Evolutionary conservation across 2,888 invertebrate genomes (phyloP), one percentile per base, ranked within the genome.

Genomic region (Catocala sponsa): DNA sequence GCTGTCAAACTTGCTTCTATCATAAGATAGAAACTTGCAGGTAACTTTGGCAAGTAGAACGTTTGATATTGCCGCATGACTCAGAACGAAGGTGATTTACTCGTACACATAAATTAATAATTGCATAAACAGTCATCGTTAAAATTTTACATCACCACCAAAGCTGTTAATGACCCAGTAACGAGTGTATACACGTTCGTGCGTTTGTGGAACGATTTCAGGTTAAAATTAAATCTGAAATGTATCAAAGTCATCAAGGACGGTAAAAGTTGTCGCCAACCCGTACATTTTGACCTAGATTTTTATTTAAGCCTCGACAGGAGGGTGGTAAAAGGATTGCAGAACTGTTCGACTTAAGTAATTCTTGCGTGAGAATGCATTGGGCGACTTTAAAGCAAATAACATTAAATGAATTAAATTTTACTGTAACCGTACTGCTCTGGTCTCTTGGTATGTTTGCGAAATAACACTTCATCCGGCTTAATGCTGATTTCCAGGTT

Each of bases 201-300:
- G 35, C 4, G 35, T 38, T 60, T 65, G 35, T 61, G 38, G 35
- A 48, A 1, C 57, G 54, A 60, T 49, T 60, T 78, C 54, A 50
- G 53, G 59, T 62, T 68, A 67, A 60, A 67, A 61, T 65, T 62
- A 63, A 72, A 47, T 57, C 44, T 46, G 61, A 68, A 71, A 62
- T 63, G 70, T 79, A 72, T 72, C 74, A 78, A 86, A 84, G 81
- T 74, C 78, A 53, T 54, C 67, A 82, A 84, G 83, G 84, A 79
- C 82, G 66, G 87, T 87, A 84, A 88, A 88, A 88, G 88, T 87
- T 76, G 85, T 67, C 42, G 47, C 38, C 62, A 63, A 73, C 72
- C 64, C 57, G 78, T 69, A 68, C 69, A 63, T 73, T 78, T 78
- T 82, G 83, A 85, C 85, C 86, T 70, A 81, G 74, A 80, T 83